These are phyloP conservation scores for Marmota flaviventris DNA, from an alignment of 2,113 vertebrate genomes.

Conservation along the genomic window DNA sequence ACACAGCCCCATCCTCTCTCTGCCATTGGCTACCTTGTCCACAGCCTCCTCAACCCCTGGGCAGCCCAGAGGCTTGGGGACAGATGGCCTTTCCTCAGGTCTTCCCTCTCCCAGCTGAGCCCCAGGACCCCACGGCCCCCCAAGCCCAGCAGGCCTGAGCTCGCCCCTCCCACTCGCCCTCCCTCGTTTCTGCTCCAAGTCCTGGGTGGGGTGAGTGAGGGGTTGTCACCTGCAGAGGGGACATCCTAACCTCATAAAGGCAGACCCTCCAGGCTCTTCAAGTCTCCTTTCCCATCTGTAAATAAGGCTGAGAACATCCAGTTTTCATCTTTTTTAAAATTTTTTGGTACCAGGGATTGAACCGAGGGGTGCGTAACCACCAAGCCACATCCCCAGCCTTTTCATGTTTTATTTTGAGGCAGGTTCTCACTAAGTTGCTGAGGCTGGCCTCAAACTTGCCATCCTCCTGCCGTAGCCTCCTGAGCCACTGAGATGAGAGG, in stretches of 20 bases:
- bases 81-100: no score
- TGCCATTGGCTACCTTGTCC: not conserved
- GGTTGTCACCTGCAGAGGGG: not conserved
- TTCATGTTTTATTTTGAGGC: no score
- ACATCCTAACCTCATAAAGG: rapidly evolving
- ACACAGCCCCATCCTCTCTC: not conserved
- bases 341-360: no score
- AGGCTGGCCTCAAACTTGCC: no score
- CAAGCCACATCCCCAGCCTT: no score
- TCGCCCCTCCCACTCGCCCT: not conserved
- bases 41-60: rapidly evolving
- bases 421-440: no score
- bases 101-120: not conserved
- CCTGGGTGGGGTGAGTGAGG: not conserved
- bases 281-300: not conserved
- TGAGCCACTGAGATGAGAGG: no score
- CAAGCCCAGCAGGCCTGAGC: not conserved
- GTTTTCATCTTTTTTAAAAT: no score
- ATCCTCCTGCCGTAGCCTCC: no score
- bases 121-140: not conserved
- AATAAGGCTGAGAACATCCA: not conserved
- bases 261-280: not conserved
- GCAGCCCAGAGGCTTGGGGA: not conserved
- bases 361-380: no score
- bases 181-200: no score